Evolutionary conservation across 2,797 vertebrate genomes (phyloP), one percentile per base, ranked within the genome.

Genomic region (Molossus alvarezi): DNA sequence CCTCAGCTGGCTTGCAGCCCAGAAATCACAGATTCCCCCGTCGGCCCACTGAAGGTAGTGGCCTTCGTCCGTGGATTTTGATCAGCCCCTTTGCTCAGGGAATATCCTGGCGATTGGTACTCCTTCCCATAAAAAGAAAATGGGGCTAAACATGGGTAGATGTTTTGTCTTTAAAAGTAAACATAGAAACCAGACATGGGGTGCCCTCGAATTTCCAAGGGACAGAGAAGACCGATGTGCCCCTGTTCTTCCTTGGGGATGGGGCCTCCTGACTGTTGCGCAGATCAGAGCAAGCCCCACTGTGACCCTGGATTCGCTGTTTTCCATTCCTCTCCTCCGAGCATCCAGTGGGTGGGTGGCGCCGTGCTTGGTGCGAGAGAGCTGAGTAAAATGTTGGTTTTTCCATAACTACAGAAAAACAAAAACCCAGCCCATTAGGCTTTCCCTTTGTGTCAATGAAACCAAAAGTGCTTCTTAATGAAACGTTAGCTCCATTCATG

Each of bases 391-490:
- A 60, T 64, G 29, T 67, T 91, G 76, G 33, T 84, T 91, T 93
- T 90, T 29, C 82, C 41, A 20, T 29, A 94, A 90, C 51, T 90
- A 21, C 8, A 58, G 77, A 57, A 45, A 60, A 21, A 41, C 41
- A 57, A 27, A 41, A 57, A n/a, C 23, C 88, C 57, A 85, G 62
- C 48, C 83, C 86, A 93, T 83, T 93, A 88, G 97, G 89, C 77
- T 97, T 93, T 96, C 93, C 76, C 88, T 96, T 0, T 2, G 64
- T 93, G 93, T 58, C 79, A 55, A 0, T 67, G 7, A 81, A 89
- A 88, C 90, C 93, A 6, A 11, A 97, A 83, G 77, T 83, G 95
- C 97, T 97, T 96, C 95, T 94, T 25, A 97, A 1, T 45, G 41
- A 45, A 45, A 73, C 64, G 6, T 88, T n/a, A 41, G 14, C 57